Evolutionary conservation across 2,797 vertebrate genomes (phyloP), one percentile per base, ranked within the genome.

Genomic region (Stomatorhinus walkeri): DNA sequence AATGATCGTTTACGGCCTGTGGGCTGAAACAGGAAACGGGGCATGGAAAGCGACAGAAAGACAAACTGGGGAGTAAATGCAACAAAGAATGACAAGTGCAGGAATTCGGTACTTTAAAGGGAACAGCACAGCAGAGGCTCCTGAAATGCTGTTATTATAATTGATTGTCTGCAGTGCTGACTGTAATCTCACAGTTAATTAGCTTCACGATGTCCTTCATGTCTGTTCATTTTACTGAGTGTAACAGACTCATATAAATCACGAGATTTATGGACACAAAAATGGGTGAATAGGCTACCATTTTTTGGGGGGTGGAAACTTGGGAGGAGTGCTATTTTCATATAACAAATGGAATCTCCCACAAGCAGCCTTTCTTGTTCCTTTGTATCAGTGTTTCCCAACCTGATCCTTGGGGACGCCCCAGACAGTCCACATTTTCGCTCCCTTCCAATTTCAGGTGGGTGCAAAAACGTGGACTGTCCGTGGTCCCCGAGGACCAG

Each of bases 151-250:
- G 52, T 90, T 87, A 91, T 92, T 89, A 88, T 92, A 91, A 93
- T 90, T 91, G 88, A 92, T 91, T 87, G 87, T 83, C 84, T 89
- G 48, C 88, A 90, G 48, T 84, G 88, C 76, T 19, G 81, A 87
- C 87, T 87, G 85, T 76, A 89, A 88, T 88, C 85, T 88, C 79
- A 89, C 87, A 90, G 90, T 90, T 93, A 90, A 93, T 93, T 89
- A 91, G 88, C 88, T 22, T 61, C 54, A 43, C 88, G 72, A 61
- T 61, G 81, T 81, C 87, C 88, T 88, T 87, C 22, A 54, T 32
- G 64, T 19, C 89, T 90, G 87, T 90, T 92, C 91, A 89, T 87
- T 89, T 81, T 32, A 59, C 28, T 1, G 83, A 49, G 32, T 64
- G 6, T 89, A 89, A 88, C 85, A 76, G 86, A 81, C 88, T 87